A percentile compares a stretch with the other conserved stretches of the same genome.
Evolutionary conservation across 2,888 invertebrate genomes (phyloP).

Genomic region (Zaprionus lineosus): DNA sequence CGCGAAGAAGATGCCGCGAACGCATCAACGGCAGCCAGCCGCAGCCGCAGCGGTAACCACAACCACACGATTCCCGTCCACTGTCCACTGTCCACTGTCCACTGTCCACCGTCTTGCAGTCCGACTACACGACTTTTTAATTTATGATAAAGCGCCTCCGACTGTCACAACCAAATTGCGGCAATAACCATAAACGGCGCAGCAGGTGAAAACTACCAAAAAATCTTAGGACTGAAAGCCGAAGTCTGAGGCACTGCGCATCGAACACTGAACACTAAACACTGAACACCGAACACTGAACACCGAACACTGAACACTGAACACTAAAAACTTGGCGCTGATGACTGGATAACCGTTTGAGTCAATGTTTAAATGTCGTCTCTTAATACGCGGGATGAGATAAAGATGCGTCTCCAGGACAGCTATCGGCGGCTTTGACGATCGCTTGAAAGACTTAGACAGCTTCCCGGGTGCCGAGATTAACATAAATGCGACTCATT

Average conservation of each 20-base stretch:
- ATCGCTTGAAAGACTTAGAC: conserved; percentile 63
- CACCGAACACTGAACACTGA: too few species aligned
- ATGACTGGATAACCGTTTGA: too few species aligned
- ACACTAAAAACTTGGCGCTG: too few species aligned
- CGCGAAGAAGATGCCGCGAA: conserved; percentile 1
- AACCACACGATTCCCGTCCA: conserved; percentile 8
- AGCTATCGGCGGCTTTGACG: conserved; percentile 24
- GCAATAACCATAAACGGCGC: conserved; percentile 79
- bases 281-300: conserved; percentile 15
- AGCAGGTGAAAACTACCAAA: conserved; percentile 77
- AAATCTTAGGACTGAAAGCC: conserved; percentile 25
- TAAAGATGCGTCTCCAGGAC: conserved; percentile 44
- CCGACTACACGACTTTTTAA: conserved; percentile 73
- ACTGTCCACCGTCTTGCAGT: conserved; percentile 10
- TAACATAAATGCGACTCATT: conserved; percentile 79
- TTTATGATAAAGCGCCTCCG: conserved; percentile 79
- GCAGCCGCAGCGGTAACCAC: conserved; percentile 30
- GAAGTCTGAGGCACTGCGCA: neutral
- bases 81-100: conserved; percentile 4
- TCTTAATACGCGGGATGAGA: conserved; percentile 60
- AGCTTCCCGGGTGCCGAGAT: conserved; percentile 67
- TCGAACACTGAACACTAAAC: conserved; percentile 24
- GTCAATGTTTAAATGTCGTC: conserved; percentile 45
- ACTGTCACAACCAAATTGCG: conserved; percentile 78
- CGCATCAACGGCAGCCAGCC: too few species aligned